Base-by-base conservation (phyloP, 2,888 invertebrate species). In the Odontocolon sp. region DNA sequence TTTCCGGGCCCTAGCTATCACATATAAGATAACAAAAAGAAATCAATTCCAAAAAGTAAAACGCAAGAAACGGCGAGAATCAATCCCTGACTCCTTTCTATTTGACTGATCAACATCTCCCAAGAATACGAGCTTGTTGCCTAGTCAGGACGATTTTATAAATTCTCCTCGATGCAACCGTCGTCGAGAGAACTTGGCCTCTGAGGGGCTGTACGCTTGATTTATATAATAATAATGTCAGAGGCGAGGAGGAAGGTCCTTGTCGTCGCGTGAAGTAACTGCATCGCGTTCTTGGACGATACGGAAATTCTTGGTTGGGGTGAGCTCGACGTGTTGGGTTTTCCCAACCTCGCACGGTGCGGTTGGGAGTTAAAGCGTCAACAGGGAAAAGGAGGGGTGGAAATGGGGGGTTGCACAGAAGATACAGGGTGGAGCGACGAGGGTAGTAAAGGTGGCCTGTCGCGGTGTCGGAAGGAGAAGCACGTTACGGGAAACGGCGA, bases 151-250 rank as follows among this genome's bases (percentile, higher is more conserved):
- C n/a, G n/a, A n/a, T n/a, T n/a, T 11, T 31, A 16, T 3, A 28
- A 31, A 52, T 52, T 31, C 28, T 16, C 8, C 52, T 52, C 52
- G 11, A 31, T 9, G 36, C n/a, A n/a, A n/a, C n/a, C n/a, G 16
- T 42, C 42, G 4, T 42, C 8, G 16, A 4, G 42, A 9, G 23
- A n/a, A 26, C n/a, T 11, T 4, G 2, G 2, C 26, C 3, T 47
- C 26, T 23, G 42, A 42, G 18, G 42, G n/a, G 16, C 9, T 9
- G 31, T 54, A 54, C 42, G 16, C 21, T 23, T 54, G 31, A 67
- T 67, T 54, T 31, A 54, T 42, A 40, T 18, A 52, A 66, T 54
- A 54, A 42, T 66, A 45, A 61, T 47, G 33, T 31, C 23, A 45
- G 16, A 9, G 28, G 31, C 14, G 28, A 6, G 23, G 38, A 14